A percentile compares a stretch with the other conserved stretches of the same genome.
Conservation (phyloP, 2,888 invertebrate genomes). For the Ectemnius cavifrons region DNA sequence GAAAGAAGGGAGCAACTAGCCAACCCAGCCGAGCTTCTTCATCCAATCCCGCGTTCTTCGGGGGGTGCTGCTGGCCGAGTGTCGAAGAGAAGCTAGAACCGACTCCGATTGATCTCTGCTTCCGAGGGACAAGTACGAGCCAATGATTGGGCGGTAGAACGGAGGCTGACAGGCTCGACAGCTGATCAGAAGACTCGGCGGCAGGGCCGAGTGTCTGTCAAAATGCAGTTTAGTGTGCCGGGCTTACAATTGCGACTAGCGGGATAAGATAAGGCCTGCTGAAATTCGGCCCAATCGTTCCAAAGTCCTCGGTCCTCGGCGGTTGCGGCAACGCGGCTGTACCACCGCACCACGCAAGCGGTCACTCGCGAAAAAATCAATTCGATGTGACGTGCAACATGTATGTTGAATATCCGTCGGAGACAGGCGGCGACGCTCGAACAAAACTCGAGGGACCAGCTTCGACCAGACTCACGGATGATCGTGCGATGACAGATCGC, state of each 20-base stretch:
- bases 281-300: conserved; percentile 40
- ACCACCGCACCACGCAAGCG: conserved; percentile 54
- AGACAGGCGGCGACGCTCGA: conserved; percentile 18
- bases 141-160: conserved; percentile 23
- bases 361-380: conserved; percentile 66
- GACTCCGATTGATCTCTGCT: not conserved
- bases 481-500: conserved; percentile 24
- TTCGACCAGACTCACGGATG: not conserved
- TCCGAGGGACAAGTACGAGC: not conserved
- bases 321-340: conserved; percentile 37
- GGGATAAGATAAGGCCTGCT: conserved; percentile 42
- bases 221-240: conserved; percentile 29
- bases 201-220: conserved; percentile 39
- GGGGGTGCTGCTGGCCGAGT: not conserved
- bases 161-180: conserved; percentile 46
- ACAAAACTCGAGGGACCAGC: conserved; percentile 15
- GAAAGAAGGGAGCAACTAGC: not conserved
- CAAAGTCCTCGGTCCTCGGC: conserved; percentile 24
- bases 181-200: conserved; percentile 38
- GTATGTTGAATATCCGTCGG: conserved; percentile 34
- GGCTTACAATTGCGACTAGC: conserved; percentile 3
- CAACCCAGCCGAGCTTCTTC: not conserved
- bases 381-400: conserved; percentile 61
- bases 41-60: not conserved
- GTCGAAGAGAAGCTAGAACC: not conserved